Evolutionary conservation across 2,888 invertebrate species (phyloP).

Genomic region (Lasioglossum figueresi): DNA sequence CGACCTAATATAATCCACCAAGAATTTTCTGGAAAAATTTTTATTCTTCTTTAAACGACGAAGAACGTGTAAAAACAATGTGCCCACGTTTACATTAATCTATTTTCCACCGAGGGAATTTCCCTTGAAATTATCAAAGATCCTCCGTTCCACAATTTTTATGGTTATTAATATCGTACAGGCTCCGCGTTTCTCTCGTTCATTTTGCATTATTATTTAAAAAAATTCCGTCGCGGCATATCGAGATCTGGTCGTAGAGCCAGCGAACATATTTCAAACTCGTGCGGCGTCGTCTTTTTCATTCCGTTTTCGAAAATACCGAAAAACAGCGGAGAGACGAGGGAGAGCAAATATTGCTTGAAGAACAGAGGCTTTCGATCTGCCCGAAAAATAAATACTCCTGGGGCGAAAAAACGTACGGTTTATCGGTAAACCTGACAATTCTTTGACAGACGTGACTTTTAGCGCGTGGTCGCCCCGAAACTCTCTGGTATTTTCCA

Average conservation of each 20-base stretch:
- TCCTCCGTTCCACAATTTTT: not conserved
- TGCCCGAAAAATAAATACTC: not conserved
- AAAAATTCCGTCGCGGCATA: not conserved
- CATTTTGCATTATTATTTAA: not conserved
- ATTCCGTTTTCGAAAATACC: not conserved
- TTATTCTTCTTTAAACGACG: too few species aligned
- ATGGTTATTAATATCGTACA: not conserved
- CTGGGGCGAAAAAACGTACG: not conserved
- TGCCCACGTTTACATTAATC: not conserved
- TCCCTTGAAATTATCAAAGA: not conserved
- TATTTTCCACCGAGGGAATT: not conserved
- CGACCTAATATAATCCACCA: not conserved
- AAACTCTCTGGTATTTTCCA: not conserved
- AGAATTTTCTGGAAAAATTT: not conserved
- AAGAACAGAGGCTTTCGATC: not conserved
- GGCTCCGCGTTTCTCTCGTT: not conserved
- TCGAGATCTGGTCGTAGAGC: not conserved
- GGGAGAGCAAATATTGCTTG: not conserved
- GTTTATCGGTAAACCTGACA: not conserved
- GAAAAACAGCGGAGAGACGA: not conserved
- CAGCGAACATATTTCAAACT: not conserved
- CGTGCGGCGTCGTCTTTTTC: not conserved
- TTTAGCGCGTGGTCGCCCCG: not conserved
- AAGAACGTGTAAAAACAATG: not conserved
- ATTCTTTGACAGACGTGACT: not conserved